Evolutionary conservation across 2,797 vertebrate species (phyloP).

Genomic region (Tolypeutes matacus): DNA sequence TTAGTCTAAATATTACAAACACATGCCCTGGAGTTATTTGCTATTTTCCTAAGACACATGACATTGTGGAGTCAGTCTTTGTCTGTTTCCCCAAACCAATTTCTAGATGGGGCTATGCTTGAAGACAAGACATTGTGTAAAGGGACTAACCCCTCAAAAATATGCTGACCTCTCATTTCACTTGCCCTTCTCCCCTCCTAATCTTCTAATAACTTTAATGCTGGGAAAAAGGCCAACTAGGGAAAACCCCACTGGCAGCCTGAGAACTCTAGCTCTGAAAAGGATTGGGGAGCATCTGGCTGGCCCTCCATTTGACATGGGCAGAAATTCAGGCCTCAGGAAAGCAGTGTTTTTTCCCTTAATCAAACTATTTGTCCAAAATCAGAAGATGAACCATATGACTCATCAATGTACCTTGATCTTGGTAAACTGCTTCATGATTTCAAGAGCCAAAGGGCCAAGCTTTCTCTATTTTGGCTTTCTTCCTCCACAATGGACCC

Average conservation of each 20-base stretch:
- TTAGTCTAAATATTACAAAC: background rate
- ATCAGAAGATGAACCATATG: background rate
- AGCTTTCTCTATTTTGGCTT: background rate
- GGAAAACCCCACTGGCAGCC: conserved; percentile 32
- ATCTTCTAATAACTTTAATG: conserved; percentile 23
- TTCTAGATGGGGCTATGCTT: background rate
- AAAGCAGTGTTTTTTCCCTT: background rate
- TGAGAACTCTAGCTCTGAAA: background rate
- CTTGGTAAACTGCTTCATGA: background rate
- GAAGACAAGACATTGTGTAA: background rate
- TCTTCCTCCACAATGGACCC: background rate
- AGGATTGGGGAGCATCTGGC: background rate
- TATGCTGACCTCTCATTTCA: background rate
- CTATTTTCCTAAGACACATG: background rate
- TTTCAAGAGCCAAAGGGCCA: background rate
- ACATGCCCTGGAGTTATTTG: background rate
- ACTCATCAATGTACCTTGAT: background rate
- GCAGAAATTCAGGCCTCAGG: background rate
- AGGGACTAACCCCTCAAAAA: background rate
- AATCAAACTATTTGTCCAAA: background rate
- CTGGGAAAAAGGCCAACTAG: background rate
- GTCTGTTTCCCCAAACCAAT: background rate
- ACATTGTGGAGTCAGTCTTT: background rate
- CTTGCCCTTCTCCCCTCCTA: background rate
- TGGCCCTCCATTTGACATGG: background rate